Evolutionary conservation across 2,888 invertebrate species (phyloP).

Genomic region (Ennomos quercinarius): DNA sequence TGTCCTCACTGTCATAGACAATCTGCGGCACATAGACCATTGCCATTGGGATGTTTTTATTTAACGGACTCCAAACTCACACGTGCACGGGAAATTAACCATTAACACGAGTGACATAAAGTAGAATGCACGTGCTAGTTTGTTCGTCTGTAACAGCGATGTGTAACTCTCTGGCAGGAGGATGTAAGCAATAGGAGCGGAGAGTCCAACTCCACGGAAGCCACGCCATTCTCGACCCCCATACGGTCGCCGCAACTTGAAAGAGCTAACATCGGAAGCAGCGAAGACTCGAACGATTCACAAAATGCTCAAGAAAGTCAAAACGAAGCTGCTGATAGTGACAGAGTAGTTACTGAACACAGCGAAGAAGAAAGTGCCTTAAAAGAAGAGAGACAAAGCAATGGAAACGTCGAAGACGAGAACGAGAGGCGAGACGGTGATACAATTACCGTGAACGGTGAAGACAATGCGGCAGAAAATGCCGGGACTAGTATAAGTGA

Average conservation of each 20-base stretch:
- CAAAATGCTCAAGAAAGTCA: conserved; percentile 19
- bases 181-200: conserved; percentile 76
- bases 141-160: conserved; percentile 54
- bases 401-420: conserved; percentile 20
- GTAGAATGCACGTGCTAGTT: conserved; percentile 46
- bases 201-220: conserved; percentile 68
- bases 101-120: conserved; percentile 19
- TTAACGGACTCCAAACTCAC: conserved; percentile 53
- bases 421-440: conserved; percentile 17
- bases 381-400: conserved; percentile 44
- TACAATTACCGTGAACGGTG: conserved; percentile 13
- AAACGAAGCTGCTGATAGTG: not conserved
- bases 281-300: conserved; percentile 8
- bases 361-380: conserved; percentile 33
- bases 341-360: conserved; percentile 2
- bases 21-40: conserved; percentile 52
- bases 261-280: conserved; percentile 31
- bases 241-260: conserved; percentile 64
- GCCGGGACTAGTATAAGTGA: conserved; percentile 70
- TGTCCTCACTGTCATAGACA: conserved; percentile 80
- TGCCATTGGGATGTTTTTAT: conserved; percentile 40
- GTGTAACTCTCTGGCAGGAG: conserved; percentile 77
- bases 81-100: conserved; percentile 44
- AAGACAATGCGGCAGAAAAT: conserved; percentile 23
- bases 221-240: conserved; percentile 74